Conservation (phyloP, 2,113 vertebrate genomes). For the Spermophilus dauricus region DNA sequence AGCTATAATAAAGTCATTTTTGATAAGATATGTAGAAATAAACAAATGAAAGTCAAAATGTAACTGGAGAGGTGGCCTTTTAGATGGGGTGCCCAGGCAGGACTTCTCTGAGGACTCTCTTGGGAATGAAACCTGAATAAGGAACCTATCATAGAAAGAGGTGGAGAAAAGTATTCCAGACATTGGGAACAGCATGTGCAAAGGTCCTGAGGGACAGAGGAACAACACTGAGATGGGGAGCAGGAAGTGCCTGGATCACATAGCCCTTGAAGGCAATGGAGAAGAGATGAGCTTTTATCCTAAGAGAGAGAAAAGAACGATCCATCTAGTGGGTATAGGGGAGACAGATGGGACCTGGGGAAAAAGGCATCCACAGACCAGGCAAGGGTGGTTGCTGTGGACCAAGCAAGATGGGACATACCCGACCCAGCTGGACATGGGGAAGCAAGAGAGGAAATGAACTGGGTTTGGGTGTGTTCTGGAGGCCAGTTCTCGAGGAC, state of each 20-base stretch:
- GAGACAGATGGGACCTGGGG: not conserved
- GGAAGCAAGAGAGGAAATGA: not conserved
- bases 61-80: not conserved
- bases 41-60: not conserved
- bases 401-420: not conserved
- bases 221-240: not conserved
- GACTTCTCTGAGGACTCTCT: constrained; percentile 24
- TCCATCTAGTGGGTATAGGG: not conserved
- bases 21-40: not conserved
- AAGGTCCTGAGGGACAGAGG: not conserved
- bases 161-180: not conserved
- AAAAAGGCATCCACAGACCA: not conserved
- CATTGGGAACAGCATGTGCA: not conserved
- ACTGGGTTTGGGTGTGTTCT: not conserved
- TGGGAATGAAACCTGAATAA: not conserved
- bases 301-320: not conserved
- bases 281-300: not conserved
- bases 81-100: not conserved
- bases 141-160: not conserved
- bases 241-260: not conserved
- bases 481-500: not conserved
- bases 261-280: not conserved
- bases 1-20: not conserved
- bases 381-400: not conserved
- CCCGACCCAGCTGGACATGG: not conserved